Base-by-base conservation (phyloP, 2,113 vertebrate genomes). In the Heliornis fulica region DNA sequence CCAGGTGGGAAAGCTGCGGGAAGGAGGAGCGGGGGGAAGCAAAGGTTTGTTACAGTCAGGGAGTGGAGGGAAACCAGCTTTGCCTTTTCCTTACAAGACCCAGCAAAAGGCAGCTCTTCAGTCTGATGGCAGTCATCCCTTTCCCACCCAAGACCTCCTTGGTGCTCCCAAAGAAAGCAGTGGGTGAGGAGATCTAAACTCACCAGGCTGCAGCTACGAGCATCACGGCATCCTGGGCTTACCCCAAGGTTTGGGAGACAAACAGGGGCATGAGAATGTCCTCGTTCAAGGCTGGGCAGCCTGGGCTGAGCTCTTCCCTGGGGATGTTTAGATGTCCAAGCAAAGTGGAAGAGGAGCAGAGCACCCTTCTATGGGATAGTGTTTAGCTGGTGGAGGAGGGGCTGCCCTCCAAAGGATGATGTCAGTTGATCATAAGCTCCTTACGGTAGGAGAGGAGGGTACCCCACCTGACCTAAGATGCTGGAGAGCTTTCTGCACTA, bases 351-450 rank as follows among this genome's bases (percentile, higher is more conserved):
- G 56, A 79, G 28, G 45, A 48, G 9, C 17, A 19, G 59, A 48
- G 38, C 1, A 0, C 5, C 71, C 32, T 14, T 48, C 5, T 40
- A 3, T 14, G 9, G 18, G 25, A 9, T 1, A 2, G 31, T 23
- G 63, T 38, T 29, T 5, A 22, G 28, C 32, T 14, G 7, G 63
- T 18, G 9, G 9, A 40, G 18, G 25, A 34, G 54, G 53, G 32
- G 19, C n/a, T 45, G 38, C 32, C 9, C 59, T 63, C 31, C 4
- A 3, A 22, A 59, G n/a, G 54, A 59, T 75, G 50, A 18, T 6
- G 18, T 31, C 40, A 18, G 46, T 31, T 87, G 7, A 3, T 34
- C 17, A 1, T 38, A n/a, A n/a, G 40, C 7, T 77, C 17, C 85
- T 46, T 1, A 0, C 9, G 28, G 38, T 20, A 43, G 43, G 31